Base-by-base conservation (phyloP, 1,140 invertebrate species). In the Drosophila malerkotliana region DNA sequence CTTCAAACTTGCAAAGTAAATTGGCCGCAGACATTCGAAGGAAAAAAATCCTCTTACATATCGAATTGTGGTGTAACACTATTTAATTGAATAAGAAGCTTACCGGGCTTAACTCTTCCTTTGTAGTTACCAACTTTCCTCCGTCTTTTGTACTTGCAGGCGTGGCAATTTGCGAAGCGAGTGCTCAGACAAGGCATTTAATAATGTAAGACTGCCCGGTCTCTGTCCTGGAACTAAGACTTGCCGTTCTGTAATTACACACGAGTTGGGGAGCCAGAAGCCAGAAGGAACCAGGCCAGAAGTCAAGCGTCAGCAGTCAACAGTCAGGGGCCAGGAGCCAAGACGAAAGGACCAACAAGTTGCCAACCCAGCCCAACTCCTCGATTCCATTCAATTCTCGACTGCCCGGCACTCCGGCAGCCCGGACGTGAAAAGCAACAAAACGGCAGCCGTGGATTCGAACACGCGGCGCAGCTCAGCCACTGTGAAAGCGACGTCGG, bases 361-460 rank as follows among this genome's bases (percentile, higher is more conserved):
- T 74, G 72, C 72, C 15, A 15, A 26, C 18, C 41, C 26, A 24
- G 24, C n/a, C 26, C 26, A 28, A 28, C 26, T 6, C 10, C 12
- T 30, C 56, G 26, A 51, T 39, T 52, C 34, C 34, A 24, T 32
- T 54, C 51, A 54, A 24, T 32, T 37, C 41, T 44, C 47, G 15
- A 44, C 48, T 49, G 57, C 15, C 58, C 39, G 48, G 51, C 61
- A 51, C 54, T 39, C 61, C 61, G 44, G 68, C 54, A 82, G 58
- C 12, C 34, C 34, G 34, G 10, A 37, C 34, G 34, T 37, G 41
- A 44, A 81, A 59, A 82, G 64, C 83, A 84, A 57, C 84, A 91
- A 91, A 90, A 84, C 90, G 89, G 90, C 90, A 81, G 77, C 91
- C 90, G 90, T 91, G 90, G 90, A 91, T 91, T 91, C 85, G 82